Evolutionary conservation across 2,113 vertebrate species (phyloP).

Genomic region (Vidua chalybeata): DNA sequence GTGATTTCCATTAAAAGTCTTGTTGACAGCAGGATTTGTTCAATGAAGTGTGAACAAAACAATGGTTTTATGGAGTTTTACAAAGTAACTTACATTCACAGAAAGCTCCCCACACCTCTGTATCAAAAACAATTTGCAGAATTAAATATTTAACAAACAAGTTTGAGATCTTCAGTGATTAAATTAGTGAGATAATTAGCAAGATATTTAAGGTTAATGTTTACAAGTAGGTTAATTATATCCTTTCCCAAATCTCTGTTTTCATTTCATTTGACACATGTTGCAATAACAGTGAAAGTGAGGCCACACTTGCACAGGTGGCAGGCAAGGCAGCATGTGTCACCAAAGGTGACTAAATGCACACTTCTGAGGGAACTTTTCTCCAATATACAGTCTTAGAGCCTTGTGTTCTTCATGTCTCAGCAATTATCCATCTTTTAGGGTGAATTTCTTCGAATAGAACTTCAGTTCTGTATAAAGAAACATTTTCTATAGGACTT

Average conservation of each 20-base stretch:
- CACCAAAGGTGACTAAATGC: not conserved
- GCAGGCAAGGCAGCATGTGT: not conserved
- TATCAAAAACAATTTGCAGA: slow-evolving; percentile 24
- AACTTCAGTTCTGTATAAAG: not conserved
- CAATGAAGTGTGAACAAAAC: not conserved
- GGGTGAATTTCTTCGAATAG: not conserved
- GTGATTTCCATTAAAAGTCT: not conserved
- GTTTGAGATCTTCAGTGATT: slow-evolving; percentile 34
- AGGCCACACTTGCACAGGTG: not conserved
- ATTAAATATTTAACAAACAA: slow-evolving; percentile 49
- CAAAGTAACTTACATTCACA: not conserved
- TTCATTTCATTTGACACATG: not conserved
- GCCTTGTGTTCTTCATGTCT: not conserved
- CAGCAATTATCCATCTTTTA: not conserved
- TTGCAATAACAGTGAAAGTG: slow-evolving; percentile 26
- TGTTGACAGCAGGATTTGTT: not conserved
- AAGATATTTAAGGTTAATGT: slow-evolving; percentile 56
- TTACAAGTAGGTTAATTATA: slow-evolving; percentile 62
- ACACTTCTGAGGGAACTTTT: not conserved
- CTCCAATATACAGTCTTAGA: not conserved
- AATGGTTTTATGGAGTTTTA: not conserved
- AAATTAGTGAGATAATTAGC: slow-evolving; percentile 61
- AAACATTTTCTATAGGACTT: not conserved
- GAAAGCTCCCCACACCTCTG: not conserved
- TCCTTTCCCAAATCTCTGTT: slow-evolving; percentile 55